Base-by-base conservation (phyloP, 2,888 invertebrate species). In the Stenolophus ochropezus region DNA sequence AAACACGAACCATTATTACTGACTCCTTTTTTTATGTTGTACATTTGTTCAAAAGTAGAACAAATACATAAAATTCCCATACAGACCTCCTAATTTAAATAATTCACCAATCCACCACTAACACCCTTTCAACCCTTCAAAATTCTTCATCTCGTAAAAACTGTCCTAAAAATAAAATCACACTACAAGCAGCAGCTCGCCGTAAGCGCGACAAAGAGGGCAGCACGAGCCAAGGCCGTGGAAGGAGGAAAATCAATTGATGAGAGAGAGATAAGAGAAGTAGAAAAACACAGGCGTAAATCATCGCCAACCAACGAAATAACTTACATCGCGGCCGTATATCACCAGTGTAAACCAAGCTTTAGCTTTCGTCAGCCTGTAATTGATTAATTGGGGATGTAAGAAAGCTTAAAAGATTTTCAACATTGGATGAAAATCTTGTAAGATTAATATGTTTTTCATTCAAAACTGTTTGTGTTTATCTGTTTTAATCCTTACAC, bases 241-340 rank as follows among this genome's bases (percentile, higher is more conserved):
- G 16, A 33, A n/a, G 18, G 65, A 23, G 33, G 65, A 69, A 69
- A 69, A 69, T 69, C 65, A 69, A 69, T 69, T 69, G 65, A 69
- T 69, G 18, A 69, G 65, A 69, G 65, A 69, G 65, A 69, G 65
- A 69, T 69, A 69, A 69, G 65, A 27, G 16, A 14, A 71, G 71
- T 16, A 47, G 49, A 73, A 73, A 73, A 73, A 73, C 73, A 69
- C 18, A 23, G 5, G 51, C 47, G 47, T 73, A 73, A 73, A 73
- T 73, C 73, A 73, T 73, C 47, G 33, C 71, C 25, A 25, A 73
- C 65, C 65, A 33, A 69, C 65, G 27, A 49, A 73, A 73, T 73
- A 73, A 47, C 73, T 73, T 73, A 49, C 51, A 20, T 1, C 20
- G 20, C n/a, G 42, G 18, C 23, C 51, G 73, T 73, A 49, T 73